Base-by-base conservation (phyloP, 2,888 invertebrate genomes). In the Bombylius major region DNA sequence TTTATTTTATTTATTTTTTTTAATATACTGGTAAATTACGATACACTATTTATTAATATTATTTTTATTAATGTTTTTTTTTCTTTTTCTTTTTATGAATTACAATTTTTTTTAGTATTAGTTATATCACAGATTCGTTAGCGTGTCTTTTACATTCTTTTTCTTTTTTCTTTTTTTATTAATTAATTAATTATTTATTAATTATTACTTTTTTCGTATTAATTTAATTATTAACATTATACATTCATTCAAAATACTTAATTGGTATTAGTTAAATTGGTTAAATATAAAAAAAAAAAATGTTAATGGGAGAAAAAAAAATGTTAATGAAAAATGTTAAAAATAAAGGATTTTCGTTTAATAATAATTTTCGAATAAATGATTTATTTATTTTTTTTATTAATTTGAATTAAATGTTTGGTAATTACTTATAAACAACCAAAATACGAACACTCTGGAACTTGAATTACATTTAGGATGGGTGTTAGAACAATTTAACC, bases 91-190 rank as follows among this genome's bases (percentile, higher is more conserved):
- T 42, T 44, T 49, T 39, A 36, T 42, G 42, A 32, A 23, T 49
- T 54, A 23, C 8, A 47, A 14, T 23, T 47, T 23, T 47, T 46
- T n/a, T 54, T 54, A 54, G 54, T 54, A 50, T 55, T 55, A 33
- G 50, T 46, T 55, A 47, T 55, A 55, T 55, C 55, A 55, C 55
- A 55, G 55, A 55, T 55, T 55, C 34, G 55, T 55, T 55, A 55
- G 55, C 50, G 39, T 39, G 47, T 55, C 31, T 39, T 54, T 50
- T 46, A 14, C 12, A 13, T 14, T 23, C 9, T 47, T 14, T 46
- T 8, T n/a, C n/a, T n/a, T n/a, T 46, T 46, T 46, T 46, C 12
- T 46, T 46, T 46, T 46, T 13, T n/a, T n/a, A n/a, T n/a, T n/a
- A n/a, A n/a, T n/a, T n/a, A n/a, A n/a, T n/a, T n/a, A n/a, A n/a